Base-by-base conservation (phyloP, 2,888 invertebrate species). In the Amphimallon solstitiale region DNA sequence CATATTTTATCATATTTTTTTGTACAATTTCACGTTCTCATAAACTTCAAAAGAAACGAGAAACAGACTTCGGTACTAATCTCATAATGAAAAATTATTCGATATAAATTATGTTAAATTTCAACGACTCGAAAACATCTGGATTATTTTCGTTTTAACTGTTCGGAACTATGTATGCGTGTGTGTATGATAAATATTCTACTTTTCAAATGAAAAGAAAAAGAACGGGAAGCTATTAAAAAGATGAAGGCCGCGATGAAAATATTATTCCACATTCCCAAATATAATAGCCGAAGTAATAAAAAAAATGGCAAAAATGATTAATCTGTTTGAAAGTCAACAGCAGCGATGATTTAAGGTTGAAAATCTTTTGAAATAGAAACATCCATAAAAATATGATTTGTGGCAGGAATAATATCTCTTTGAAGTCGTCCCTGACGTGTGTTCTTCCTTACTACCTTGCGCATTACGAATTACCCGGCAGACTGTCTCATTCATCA, bases 361-460 rank as follows among this genome's bases (percentile, higher is more conserved):
- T 29, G 29, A 29, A 29, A 29, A 23, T 23, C 23, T 29, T 5
- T 29, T 29, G 1, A 29, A 29, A 29, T 7, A 29, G 29, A 29
- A 29, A 29, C 29, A 29, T 17, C 45, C 15, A 59, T 54, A 59
- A 59, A 59, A 59, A 29, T 59, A 59, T 59, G 43, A 59, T 59
- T 59, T 59, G 56, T 43, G 56, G 56, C 21, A n/a, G n/a, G 9
- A 29, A 21, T 15, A 17, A 59, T 15, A 59, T 59, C 29, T 29
- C 56, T 59, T 59, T 59, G 43, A 59, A 59, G 56, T 54, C 12
- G 14, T 9, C 19, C 29, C 29, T 29, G 29, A 29, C 29, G 29
- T 29, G 29, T 29, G 29, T 29, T 29, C 29, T 29, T 29, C 29
- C 19, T 56, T 56, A 2, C 37, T 19, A 56, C 56, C 15, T 59